Evolutionary conservation across 1,140 invertebrate genomes (phyloP).

Genomic region (silkworm (Bombyx mori)): DNA sequence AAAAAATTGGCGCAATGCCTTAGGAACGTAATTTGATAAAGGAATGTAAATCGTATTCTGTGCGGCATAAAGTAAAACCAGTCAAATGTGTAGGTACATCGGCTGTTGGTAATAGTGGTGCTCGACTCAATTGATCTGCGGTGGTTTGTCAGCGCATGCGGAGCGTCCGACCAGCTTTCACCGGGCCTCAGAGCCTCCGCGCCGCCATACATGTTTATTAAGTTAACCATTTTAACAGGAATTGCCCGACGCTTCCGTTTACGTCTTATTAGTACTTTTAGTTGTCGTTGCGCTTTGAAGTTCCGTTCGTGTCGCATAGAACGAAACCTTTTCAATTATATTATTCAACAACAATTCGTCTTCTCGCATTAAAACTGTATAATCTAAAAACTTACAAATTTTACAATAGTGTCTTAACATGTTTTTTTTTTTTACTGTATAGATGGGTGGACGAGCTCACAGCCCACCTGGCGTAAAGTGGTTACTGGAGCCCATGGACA

Average conservation of each 20-base stretch:
- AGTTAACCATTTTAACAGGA: slow-evolving; percentile 55
- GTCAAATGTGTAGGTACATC: neutral
- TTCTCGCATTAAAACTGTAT: too few species aligned
- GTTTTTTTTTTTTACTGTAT: too few species aligned
- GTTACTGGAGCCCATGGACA: too few species aligned
- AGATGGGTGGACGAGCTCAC: too few species aligned
- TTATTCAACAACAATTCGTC: neutral
- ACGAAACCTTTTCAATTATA: neutral
- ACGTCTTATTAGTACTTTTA: slow-evolving; percentile 28
- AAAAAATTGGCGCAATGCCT: too few species aligned
- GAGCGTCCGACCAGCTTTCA: slow-evolving; percentile 43
- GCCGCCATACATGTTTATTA: slow-evolving; percentile 52
- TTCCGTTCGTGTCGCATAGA: slow-evolving; percentile 12
- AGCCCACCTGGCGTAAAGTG: too few species aligned
- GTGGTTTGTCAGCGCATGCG: slow-evolving; percentile 20
- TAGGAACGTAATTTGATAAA: too few species aligned
- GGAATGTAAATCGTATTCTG: too few species aligned
- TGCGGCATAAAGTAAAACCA: neutral
- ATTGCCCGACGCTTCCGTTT: slow-evolving; percentile 37
- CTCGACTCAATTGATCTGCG: slow-evolving; percentile 21
- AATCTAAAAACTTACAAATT: too few species aligned
- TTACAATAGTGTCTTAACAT: too few species aligned
- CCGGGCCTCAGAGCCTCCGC: slow-evolving; percentile 47
- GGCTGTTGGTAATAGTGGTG: slow-evolving; percentile 4
- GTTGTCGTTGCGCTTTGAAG: slow-evolving; percentile 13